Evolutionary conservation across 2,113 vertebrate genomes (phyloP).

Genomic region (Cyanoderma ruficeps): DNA sequence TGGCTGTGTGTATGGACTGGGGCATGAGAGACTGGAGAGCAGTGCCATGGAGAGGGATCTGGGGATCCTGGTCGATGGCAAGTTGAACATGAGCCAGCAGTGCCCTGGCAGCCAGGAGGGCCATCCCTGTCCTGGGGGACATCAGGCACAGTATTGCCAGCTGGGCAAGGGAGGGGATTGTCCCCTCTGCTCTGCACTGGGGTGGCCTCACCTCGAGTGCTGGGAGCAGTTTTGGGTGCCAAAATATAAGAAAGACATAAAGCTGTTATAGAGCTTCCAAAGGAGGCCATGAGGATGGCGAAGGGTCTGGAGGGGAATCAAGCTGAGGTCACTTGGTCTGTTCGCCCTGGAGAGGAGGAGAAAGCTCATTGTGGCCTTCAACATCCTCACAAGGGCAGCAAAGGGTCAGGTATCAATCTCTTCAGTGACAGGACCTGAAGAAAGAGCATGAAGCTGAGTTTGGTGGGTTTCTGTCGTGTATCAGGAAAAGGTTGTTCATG

Average conservation of each 20-base stretch:
- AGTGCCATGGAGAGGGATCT: background rate
- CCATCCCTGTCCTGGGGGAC: fast-evolving
- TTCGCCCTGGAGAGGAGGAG: background rate
- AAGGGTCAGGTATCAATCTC: background rate
- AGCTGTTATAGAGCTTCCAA: background rate
- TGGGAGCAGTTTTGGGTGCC: background rate
- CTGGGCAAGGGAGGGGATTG: fast-evolving
- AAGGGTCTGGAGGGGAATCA: background rate
- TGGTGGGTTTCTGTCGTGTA: background rate
- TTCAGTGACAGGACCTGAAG: background rate
- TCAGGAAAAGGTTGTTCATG: background rate
- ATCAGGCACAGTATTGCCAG: background rate
- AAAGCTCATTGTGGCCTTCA: background rate
- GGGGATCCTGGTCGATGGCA: fast-evolving
- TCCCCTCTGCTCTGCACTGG: fast-evolving
- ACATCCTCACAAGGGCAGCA: background rate
- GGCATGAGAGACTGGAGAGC: background rate
- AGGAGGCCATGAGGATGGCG: background rate
- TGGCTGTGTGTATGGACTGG: background rate
- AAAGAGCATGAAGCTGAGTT: background rate
- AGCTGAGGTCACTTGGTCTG: background rate
- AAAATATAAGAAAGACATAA: background rate
- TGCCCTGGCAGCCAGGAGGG: background rate
- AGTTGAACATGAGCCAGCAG: background rate
- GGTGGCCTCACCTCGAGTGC: fast-evolving